Evolutionary conservation across 2,888 invertebrate genomes (phyloP).

Genomic region (Stomorhina lunata): DNA sequence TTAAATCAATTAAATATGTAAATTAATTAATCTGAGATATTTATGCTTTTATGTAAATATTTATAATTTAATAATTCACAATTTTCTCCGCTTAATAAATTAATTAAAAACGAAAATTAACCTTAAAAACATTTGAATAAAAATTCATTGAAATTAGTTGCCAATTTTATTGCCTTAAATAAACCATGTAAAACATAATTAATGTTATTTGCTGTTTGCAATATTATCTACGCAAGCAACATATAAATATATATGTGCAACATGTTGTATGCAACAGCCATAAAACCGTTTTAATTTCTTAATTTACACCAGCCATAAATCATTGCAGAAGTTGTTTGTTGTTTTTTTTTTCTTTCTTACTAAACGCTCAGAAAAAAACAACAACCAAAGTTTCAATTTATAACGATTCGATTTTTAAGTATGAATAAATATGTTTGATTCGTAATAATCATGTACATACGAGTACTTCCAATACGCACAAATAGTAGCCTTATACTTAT

Average conservation of each 20-base stretch:
- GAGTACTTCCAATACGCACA: too few species aligned
- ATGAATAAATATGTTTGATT: constrained; percentile 8
- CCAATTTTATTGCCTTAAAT: not conserved
- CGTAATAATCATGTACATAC: constrained; percentile 10
- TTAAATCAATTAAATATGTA: not conserved
- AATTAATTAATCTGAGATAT: not conserved
- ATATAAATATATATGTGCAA: too few species aligned
- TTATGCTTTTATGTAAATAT: not conserved
- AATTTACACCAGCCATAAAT: constrained; percentile 62
- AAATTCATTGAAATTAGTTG: not conserved
- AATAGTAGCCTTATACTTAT: too few species aligned
- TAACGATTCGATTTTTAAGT: constrained; percentile 25
- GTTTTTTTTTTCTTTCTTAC: constrained; percentile 6
- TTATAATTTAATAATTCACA: not conserved
- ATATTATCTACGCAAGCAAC: too few species aligned
- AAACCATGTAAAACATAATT: not conserved
- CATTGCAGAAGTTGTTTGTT: constrained; percentile 36
- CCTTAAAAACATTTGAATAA: not conserved
- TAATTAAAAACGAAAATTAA: constrained; percentile 10
- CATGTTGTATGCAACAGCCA: constrained; percentile 44
- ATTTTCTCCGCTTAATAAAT: constrained; percentile 8
- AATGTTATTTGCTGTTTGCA: constrained; percentile 3
- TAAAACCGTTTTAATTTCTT: constrained; percentile 64
- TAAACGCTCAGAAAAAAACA: constrained; percentile 14
- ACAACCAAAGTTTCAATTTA: constrained; percentile 39